Evolutionary conservation across 2,113 vertebrate species (phyloP).

Genomic region (Balaenoptera acutorostrata): DNA sequence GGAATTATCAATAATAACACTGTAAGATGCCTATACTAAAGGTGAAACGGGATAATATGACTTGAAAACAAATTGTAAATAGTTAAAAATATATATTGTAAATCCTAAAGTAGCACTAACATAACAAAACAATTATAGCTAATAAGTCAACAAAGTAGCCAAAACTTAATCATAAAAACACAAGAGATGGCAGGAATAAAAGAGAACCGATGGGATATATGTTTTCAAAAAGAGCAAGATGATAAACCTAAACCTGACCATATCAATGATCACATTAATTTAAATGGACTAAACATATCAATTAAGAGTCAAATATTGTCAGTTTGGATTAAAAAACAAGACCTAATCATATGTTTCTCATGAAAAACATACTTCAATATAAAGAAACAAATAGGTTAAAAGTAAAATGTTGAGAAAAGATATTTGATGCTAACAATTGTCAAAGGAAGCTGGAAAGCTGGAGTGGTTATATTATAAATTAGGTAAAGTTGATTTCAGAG

Average conservation of each 20-base stretch:
- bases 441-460: not conserved
- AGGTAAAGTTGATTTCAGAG: not conserved
- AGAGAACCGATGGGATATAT: not conserved
- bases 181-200: not conserved
- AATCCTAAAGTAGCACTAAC: not conserved
- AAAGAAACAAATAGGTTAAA: not conserved
- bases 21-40: not conserved
- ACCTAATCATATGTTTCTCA: not conserved
- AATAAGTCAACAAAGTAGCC: not conserved
- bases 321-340: not conserved
- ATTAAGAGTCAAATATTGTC: not conserved
- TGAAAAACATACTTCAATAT: not conserved
- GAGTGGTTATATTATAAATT: not conserved
- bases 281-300: not conserved
- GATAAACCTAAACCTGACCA: not conserved
- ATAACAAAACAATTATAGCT: not conserved
- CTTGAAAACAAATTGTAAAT: not conserved
- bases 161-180: not conserved
- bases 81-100: not conserved
- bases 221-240: not conserved
- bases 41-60: not conserved
- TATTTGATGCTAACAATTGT: not conserved
- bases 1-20: not conserved
- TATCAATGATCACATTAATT: not conserved
- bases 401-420: not conserved